Evolutionary conservation across 1,140 invertebrate species (phyloP).

Genomic region (fruit fly (Drosophila melanogaster)): DNA sequence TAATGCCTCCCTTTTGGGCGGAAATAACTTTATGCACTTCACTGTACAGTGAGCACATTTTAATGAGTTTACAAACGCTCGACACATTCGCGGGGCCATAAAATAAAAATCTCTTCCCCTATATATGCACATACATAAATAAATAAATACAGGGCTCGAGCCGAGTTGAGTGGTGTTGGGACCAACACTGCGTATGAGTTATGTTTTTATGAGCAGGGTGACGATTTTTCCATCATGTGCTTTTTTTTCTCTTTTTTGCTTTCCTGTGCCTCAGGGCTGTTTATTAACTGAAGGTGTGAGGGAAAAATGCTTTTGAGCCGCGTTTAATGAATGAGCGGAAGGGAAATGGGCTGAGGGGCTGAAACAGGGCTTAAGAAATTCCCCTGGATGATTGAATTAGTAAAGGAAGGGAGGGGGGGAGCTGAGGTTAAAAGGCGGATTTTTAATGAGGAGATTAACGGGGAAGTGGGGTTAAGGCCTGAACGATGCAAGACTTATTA

Average conservation of each 20-base stretch:
- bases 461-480: constrained; percentile 9
- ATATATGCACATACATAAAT: constrained; percentile 50
- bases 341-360: background rate
- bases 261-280: constrained; percentile 32
- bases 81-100: constrained; percentile 73
- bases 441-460: constrained; percentile 52
- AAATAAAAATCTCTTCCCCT: constrained; percentile 35
- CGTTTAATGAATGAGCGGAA: constrained; percentile 50
- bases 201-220: constrained; percentile 54
- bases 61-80: constrained; percentile 82
- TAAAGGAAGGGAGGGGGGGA: constrained; percentile 3
- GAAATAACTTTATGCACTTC: constrained; percentile 69
- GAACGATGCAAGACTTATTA: constrained; percentile 15
- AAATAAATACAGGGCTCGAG: constrained; percentile 46
- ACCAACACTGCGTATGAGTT: constrained; percentile 64
- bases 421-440: constrained; percentile 17
- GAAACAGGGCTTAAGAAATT: constrained; percentile 30
- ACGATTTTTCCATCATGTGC: constrained; percentile 35
- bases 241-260: constrained; percentile 1
- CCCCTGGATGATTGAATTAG: constrained; percentile 48
- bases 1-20: constrained; percentile 27
- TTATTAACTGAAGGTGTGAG: constrained; percentile 49
- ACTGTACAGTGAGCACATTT: constrained; percentile 64
- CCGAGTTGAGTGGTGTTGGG: constrained; percentile 26
- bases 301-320: constrained; percentile 41